Evolutionary conservation across 2,113 vertebrate genomes (phyloP), one percentile per base, ranked within the genome.

Genomic region (Neopipo cinnamomea): DNA sequence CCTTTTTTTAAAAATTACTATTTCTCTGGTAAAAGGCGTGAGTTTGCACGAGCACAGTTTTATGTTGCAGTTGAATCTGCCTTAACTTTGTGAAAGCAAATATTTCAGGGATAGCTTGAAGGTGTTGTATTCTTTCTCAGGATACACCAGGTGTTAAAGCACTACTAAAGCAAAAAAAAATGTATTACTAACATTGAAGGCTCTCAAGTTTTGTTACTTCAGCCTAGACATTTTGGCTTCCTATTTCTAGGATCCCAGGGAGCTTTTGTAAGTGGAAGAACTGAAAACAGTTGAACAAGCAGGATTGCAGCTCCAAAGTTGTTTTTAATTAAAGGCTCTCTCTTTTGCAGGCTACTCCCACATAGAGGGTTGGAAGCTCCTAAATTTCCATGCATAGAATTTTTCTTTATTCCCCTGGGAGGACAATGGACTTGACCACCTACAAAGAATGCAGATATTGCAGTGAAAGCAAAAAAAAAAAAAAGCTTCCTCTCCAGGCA

Each of bases 271-370:
- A 91, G 55, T 13, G 31, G 31, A 75, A 71, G 47, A 67, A 49
- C 72, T 72, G 67, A 56, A 88, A 74, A 77, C 52, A 82, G 56
- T 52, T 91, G 80, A 85, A 47, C 66, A 91, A 78, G 76, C 52
- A 74, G 46, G 52, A 35, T 31, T 91, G 75, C 49, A 78, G 41
- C 71, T 92, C 81, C 66, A 19, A 46, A 81, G 74, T 61, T 74
- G 37, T 74, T 93, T 93, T 95, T 93, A 95, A 91, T 93, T 93
- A 93, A 89, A 78, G 66, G 50, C 62, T 91, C 65, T 93, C 47
- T 83, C 35, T 71, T 82, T 31, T 70, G 56, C 2, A 4, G 56
- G 14, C 84, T 88, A 41, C 65, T 91, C 80, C 91, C 85, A 89
- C 88, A 6, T 20, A 42, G 66, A 61, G 52, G n/a, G 42, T 6